phyloP scores from a whole-genome alignment of 2,113 vertebrate genomes.

The Sceloporus undulatus region DNA sequence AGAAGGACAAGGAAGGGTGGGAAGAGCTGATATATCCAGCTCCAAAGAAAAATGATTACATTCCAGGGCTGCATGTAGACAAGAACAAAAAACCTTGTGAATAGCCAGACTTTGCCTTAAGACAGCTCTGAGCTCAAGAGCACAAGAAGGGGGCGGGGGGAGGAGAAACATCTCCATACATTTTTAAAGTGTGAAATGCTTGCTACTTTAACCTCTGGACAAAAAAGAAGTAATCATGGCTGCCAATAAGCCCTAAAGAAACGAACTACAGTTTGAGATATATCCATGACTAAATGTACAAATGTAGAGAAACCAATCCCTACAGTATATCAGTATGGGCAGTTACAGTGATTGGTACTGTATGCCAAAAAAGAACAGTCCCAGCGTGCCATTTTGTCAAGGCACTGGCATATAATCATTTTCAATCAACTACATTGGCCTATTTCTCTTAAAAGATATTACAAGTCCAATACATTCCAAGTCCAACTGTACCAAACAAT shows the following conservation, averaged over 20 bases:
- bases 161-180: conserved; percentile 38
- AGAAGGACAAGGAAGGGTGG: not conserved
- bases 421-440: conserved; percentile 64
- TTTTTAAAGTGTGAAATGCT: conserved; percentile 35
- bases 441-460: conserved; percentile 59
- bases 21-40: not conserved
- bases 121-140: conserved; percentile 44
- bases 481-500: conserved; percentile 55
- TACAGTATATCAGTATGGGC: conserved; percentile 46
- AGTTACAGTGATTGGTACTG: conserved; percentile 52
- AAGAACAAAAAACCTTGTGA: not conserved
- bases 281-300: conserved; percentile 63
- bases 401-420: conserved; percentile 68
- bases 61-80: not conserved
- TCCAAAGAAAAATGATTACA: not conserved
- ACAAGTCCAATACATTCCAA: conserved; percentile 52
- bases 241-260: conserved; percentile 58
- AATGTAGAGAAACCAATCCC: conserved; percentile 64
- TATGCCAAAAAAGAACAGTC: conserved; percentile 47
- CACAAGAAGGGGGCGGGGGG: conserved; percentile 59
- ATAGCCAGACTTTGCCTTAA: conserved; percentile 35
- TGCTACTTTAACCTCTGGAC: conserved; percentile 56
- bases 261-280: conserved; percentile 65
- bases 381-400: conserved; percentile 61
- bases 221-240: conserved; percentile 43